Percentiles rank a stretch among this genome's conserved stretches.
phyloP scores from a whole-genome alignment of 2,888 invertebrate genomes.

The Oxycera nigricornis region DNA sequence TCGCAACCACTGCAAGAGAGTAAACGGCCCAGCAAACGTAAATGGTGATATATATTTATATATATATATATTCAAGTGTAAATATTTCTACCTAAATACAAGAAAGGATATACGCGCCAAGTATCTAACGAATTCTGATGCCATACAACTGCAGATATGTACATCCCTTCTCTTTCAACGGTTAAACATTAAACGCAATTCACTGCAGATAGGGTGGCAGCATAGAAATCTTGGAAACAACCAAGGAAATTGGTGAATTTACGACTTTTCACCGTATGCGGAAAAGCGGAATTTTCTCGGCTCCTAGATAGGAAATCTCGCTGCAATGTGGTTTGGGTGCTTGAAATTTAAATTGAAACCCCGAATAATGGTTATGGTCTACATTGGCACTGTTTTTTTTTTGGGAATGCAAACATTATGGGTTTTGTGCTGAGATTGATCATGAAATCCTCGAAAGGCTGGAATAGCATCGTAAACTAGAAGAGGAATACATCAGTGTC shows the following conservation, averaged over 20 bases:
- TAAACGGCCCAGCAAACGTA: too few relatives aligned
- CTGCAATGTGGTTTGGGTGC: slow-evolving; percentile 28
- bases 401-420: not conserved
- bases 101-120: too few relatives aligned
- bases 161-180: not conserved
- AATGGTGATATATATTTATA: too few relatives aligned
- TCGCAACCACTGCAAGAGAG: slow-evolving; percentile 40
- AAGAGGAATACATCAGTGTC: slow-evolving; percentile 16
- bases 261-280: slow-evolving; percentile 34
- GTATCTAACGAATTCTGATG: slow-evolving; percentile 28
- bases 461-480: slow-evolving; percentile 21
- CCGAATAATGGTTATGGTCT: slow-evolving; percentile 2
- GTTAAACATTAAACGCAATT: not conserved
- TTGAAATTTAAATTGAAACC: slow-evolving; percentile 37
- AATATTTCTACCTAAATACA: too few relatives aligned
- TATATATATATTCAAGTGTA: too few relatives aligned
- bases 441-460: slow-evolving; percentile 23
- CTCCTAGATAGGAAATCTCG: slow-evolving; percentile 18
- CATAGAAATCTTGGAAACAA: not conserved
- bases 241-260: slow-evolving; percentile 26
- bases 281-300: slow-evolving; percentile 22
- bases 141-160: not conserved
- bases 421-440: slow-evolving; percentile 15
- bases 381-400: slow-evolving; percentile 1
- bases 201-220: not conserved